Conservation (phyloP, 2,888 invertebrate species). For the Euzophera pinguis region DNA sequence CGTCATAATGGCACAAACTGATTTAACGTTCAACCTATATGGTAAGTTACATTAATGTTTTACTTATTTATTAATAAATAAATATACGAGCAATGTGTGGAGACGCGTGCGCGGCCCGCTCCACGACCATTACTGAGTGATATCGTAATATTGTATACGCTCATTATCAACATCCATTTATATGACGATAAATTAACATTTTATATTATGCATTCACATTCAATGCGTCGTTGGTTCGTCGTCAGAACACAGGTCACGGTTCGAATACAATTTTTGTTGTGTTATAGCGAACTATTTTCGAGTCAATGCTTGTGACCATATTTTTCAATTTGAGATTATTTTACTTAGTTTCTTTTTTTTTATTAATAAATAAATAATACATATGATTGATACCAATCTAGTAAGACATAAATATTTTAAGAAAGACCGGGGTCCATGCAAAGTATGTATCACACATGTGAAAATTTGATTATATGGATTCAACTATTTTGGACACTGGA, state of each 20-base stretch:
- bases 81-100: slow-evolving; percentile 29
- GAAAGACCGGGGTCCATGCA: no score
- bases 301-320: no score
- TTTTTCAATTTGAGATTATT: no score
- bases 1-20: slow-evolving; percentile 42
- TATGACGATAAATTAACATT: slow-evolving; percentile 57
- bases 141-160: slow-evolving; percentile 36
- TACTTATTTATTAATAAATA: slow-evolving; percentile 8
- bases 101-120: slow-evolving; percentile 27
- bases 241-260: slow-evolving; percentile 41
- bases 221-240: slow-evolving; percentile 34
- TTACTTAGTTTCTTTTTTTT: no score
- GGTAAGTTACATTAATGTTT: neutral
- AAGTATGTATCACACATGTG: no score
- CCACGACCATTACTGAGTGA: slow-evolving; percentile 45
- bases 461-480: no score
- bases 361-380: no score
- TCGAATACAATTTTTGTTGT: slow-evolving; percentile 16
- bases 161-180: slow-evolving; percentile 41
- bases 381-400: no score
- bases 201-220: slow-evolving; percentile 42
- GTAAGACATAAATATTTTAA: no score
- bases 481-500: no score
- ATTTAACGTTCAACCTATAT: slow-evolving; percentile 3
- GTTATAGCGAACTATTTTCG: neutral